Evolutionary conservation across 1,140 invertebrate genomes (phyloP), one percentile per base, ranked within the genome.

Genomic region (Diabrotica virgifera): DNA sequence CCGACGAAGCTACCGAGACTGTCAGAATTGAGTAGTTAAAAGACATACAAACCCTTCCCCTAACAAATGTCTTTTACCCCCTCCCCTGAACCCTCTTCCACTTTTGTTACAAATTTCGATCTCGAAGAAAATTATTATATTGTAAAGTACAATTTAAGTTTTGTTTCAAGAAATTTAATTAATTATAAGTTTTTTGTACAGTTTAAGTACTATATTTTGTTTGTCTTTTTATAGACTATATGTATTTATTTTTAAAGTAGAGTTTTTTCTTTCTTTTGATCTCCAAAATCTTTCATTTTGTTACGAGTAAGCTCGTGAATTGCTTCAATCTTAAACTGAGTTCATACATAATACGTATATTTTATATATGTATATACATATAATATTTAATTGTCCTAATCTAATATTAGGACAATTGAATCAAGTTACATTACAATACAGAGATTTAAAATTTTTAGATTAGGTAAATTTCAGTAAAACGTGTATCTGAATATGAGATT

Each of bases 91-190:
- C 60, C 60, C 24, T 62, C 60, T 62, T 62, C 60, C 60, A 62
- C 60, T 62, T 46, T 62, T 62, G 60, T 62, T 62, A 62, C 52
- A 62, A 62, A 62, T 60, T 50, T 62, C 60, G 60, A 62, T 62
- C 60, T 62, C 60, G 60, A 62, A 62, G 58, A 52, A 62, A 53
- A 12, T 62, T 36, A 50, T 62, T 52, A 38, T 62, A 62, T 54
- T 62, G 60, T 62, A 62, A 62, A 62, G 60, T 62, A 62, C 60
- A 62, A 62, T 54, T 62, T 62, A 62, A 62, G 60, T 62, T 62
- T 62, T 62, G 51, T 62, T 62, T 62, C 60, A 62, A 62, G 60
- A 54, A 62, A 62, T 62, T 62, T 62, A 62, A 62, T 62, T 62
- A 62, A 62, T 62, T 62, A 62, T 62, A 62, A 40, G 60, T 62